Evolutionary conservation across 1,140 invertebrate species (phyloP), one percentile per base, ranked within the genome.

Genomic region (Diplogasteroides magnus): DNA sequence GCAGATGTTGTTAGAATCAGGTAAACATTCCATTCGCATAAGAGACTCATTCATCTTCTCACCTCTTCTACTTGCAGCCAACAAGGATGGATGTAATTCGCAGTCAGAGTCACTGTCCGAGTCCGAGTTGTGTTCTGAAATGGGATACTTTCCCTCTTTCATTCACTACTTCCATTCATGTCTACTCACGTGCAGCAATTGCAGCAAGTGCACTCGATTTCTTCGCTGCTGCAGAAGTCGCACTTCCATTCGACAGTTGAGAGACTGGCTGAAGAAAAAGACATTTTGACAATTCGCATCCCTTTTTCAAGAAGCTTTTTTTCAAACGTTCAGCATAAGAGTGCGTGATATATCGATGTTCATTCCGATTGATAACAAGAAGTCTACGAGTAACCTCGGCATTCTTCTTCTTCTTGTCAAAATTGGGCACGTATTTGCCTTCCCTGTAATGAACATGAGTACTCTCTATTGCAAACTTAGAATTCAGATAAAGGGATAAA

Each of bases 381-480:
- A 28, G n/a, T 31, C n/a, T 31, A 66, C 3, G 2, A 37, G 25
- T 74, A 31, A 31, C 11, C 25, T 25, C n/a, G 14, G 19, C 26
- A 59, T 13, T 28, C 61, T 31, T 68, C 31, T 31, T 62, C 37
- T 77, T 61, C 23, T 61, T 25, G 2, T 72, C 57, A n/a, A 69
- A 66, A 14, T 32, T 31, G 2, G 86, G 85, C 25, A 78, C 82
- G 80, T 92, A 94, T 77, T 89, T 89, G 48, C 90, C 90, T 74
- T 87, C 86, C 82, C 93, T 92, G 62, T n/a, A n/a, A n/a, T n/a
- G n/a, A n/a, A n/a, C n/a, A n/a, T n/a, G n/a, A n/a, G n/a, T n/a
- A n/a, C n/a, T n/a, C n/a, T n/a, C n/a, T n/a, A n/a, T n/a, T n/a
- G n/a, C n/a, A n/a, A n/a, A n/a, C n/a, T n/a, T n/a, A n/a, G n/a